These are phyloP conservation scores for Abrostola triplasia DNA, from an alignment of 2,888 invertebrate genomes.

Conservation along the genomic window DNA sequence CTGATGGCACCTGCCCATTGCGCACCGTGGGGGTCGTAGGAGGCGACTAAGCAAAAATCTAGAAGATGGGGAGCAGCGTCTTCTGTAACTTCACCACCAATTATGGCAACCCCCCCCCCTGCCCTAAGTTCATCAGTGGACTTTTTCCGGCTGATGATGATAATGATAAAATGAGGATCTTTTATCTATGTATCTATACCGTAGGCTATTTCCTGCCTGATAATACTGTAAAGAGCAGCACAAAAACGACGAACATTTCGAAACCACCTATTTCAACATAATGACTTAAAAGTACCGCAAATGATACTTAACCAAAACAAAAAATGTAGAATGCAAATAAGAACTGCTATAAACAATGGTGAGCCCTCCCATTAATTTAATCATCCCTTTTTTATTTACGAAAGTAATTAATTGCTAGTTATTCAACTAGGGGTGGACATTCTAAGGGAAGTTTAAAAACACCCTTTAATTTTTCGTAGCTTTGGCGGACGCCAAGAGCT, in stretches of 20 bases:
- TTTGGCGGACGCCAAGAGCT: constrained; percentile 41
- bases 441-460: constrained; percentile 33
- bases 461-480: constrained; percentile 45
- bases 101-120: no score
- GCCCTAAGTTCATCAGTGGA: no score
- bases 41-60: no score
- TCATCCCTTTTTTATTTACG: constrained; percentile 36
- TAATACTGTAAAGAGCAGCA: not conserved
- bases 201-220: no score
- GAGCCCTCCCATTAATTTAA: constrained; percentile 44
- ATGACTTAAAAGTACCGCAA: not conserved
- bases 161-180: no score
- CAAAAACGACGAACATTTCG: not conserved
- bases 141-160: no score
- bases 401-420: constrained; percentile 52
- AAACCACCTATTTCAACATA: not conserved
- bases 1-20: no score
- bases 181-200: no score
- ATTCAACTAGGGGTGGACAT: constrained; percentile 38
- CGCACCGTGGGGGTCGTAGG: no score
- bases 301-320: constrained; percentile 6
- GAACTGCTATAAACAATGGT: constrained; percentile 47
- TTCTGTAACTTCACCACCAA: no score
- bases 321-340: constrained; percentile 49
- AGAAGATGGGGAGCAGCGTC: no score